Percentiles rank a stretch among this genome's conserved stretches.
phyloP scores from a whole-genome alignment of 1,140 invertebrate species.

The Trichogramma pretiosum region DNA sequence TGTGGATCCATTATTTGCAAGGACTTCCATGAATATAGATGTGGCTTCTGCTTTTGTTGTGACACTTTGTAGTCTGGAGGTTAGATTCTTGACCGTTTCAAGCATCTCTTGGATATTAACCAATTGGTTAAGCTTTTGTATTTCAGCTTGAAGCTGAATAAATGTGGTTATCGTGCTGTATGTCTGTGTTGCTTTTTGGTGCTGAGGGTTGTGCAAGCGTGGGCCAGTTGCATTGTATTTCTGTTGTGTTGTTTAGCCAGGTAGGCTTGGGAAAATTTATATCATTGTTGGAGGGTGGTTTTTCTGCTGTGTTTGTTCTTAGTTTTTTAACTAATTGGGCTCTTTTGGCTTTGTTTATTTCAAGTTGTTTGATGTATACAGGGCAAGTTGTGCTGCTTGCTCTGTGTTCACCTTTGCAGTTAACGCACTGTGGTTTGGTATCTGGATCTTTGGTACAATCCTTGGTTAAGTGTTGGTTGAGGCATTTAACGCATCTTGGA shows the following conservation, averaged over 20 bases:
- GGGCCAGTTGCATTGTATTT: too few relatives aligned
- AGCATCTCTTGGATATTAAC: too few relatives aligned
- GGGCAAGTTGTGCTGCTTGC: slow-evolving; percentile 22
- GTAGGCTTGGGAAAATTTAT: neutral
- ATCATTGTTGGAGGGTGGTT: neutral
- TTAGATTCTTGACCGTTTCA: too few relatives aligned
- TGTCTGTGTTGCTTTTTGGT: neutral
- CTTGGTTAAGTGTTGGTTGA: neutral
- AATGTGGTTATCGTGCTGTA: neutral
- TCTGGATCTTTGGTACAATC: neutral
- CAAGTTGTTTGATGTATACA: too few relatives aligned
- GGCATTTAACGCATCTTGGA: neutral
- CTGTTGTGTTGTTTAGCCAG: neutral
- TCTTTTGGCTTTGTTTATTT: neutral
- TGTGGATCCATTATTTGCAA: too few relatives aligned
- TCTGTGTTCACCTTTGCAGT: slow-evolving; percentile 28
- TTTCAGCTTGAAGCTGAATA: too few relatives aligned
- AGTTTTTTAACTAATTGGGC: neutral
- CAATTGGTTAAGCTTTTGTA: too few relatives aligned
- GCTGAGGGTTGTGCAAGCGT: neutral
- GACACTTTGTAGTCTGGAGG: too few relatives aligned
- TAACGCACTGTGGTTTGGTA: slow-evolving; percentile 25
- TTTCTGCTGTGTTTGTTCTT: neutral
- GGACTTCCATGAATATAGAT: too few relatives aligned
- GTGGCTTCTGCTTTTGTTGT: too few relatives aligned